These are phyloP conservation scores for Pseudomyrmex dendroicus DNA, from an alignment of 1,140 invertebrate species.

Conservation along the genomic window DNA sequence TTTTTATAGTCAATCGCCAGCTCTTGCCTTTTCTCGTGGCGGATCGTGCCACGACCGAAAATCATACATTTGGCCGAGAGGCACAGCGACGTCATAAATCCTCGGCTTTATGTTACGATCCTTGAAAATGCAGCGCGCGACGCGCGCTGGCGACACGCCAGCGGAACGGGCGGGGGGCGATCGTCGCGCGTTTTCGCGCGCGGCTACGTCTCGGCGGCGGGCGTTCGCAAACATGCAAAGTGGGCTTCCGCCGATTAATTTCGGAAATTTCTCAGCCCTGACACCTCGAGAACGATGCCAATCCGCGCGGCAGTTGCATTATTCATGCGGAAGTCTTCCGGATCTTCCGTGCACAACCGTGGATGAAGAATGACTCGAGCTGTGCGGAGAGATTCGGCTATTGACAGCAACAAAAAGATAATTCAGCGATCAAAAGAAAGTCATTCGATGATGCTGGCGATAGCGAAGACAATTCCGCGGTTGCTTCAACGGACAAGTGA, in stretches of 20 bases:
- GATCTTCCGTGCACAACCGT: neutral
- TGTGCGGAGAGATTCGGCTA: neutral
- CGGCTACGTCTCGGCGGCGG: neutral
- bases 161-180: slow-evolving; percentile 5
- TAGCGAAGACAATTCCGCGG: neutral
- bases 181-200: neutral
- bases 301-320: neutral
- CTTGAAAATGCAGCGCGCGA: slow-evolving; percentile 71
- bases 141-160: slow-evolving; percentile 66
- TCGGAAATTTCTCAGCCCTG: slow-evolving; percentile 43
- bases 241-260: slow-evolving; percentile 58
- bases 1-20: slow-evolving; percentile 67
- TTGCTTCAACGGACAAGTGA: slow-evolving; percentile 19
- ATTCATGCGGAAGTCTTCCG: neutral
- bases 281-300: slow-evolving; percentile 20
- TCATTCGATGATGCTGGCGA: neutral
- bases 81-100: slow-evolving; percentile 71
- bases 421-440: neutral
- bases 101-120: slow-evolving; percentile 73
- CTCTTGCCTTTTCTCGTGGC: slow-evolving; percentile 16
- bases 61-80: slow-evolving; percentile 68
- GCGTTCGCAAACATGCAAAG: slow-evolving; percentile 33
- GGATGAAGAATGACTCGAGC: neutral
- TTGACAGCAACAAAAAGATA: neutral
- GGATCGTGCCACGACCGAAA: slow-evolving; percentile 56